Evolutionary conservation across 2,797 vertebrate genomes (phyloP).

Genomic region (Cottoperca gobio): DNA sequence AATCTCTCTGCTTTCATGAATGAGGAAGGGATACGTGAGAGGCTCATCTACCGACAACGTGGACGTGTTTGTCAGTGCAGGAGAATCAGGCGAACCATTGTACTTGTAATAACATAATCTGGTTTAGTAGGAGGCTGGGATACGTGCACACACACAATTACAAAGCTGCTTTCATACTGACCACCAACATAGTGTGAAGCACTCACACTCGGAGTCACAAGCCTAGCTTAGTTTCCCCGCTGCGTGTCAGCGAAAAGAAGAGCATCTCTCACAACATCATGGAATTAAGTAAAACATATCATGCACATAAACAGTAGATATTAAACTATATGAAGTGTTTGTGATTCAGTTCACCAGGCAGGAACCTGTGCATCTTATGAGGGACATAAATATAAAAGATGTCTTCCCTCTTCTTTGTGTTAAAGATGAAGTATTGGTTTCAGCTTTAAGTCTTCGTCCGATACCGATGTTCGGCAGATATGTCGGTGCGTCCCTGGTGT

Average conservation of each 20-base stretch:
- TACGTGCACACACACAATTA: too few species aligned
- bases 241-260: neutral
- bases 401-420: too few species aligned
- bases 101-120: slow-evolving; percentile 17
- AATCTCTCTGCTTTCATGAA: neutral
- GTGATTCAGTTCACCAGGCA: neutral
- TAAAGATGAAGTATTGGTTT: too few species aligned
- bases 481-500: too few species aligned
- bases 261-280: neutral
- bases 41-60: neutral
- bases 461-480: too few species aligned
- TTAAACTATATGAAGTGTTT: neutral
- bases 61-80: neutral
- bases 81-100: neutral
- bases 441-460: too few species aligned
- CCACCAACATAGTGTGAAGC: too few species aligned
- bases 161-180: too few species aligned
- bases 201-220: too few species aligned
- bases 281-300: neutral
- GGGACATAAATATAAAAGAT: too few species aligned
- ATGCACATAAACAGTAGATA: neutral
- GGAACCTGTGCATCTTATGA: too few species aligned
- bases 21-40: neutral
- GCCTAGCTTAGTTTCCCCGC: neutral
- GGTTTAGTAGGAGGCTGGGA: too few species aligned